These are phyloP conservation scores for Theretra japonica DNA, from an alignment of 2,888 invertebrate genomes.

Conservation along the genomic window DNA sequence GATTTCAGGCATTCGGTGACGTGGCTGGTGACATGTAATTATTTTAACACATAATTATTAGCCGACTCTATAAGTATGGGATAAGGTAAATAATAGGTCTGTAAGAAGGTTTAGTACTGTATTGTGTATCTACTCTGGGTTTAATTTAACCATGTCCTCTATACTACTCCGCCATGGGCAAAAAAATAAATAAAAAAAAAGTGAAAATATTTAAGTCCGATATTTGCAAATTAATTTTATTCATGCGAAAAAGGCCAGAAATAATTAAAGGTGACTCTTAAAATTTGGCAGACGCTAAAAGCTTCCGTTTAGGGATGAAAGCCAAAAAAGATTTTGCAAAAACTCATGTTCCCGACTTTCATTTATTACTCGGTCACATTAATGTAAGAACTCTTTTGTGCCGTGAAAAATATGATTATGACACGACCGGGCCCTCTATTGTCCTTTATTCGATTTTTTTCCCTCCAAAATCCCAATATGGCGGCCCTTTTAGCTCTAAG, in stretches of 20 bases:
- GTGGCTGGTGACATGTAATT: too few relatives aligned
- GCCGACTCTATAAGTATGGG: too few relatives aligned
- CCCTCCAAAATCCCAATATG: constrained; percentile 68
- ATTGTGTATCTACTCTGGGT: too few relatives aligned
- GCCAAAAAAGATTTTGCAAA: constrained; percentile 26
- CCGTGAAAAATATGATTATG: constrained; percentile 81
- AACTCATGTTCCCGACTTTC: constrained; percentile 60
- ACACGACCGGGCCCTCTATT: constrained; percentile 73
- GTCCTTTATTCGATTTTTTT: constrained; percentile 79
- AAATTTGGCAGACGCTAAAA: constrained; percentile 22
- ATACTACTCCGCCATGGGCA: too few relatives aligned
- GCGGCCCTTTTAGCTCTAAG: constrained; percentile 57
- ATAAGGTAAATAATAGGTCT: too few relatives aligned
- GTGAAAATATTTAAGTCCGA: neutral
- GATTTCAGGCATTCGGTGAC: too few relatives aligned
- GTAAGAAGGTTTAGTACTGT: too few relatives aligned
- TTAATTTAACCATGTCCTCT: too few relatives aligned
- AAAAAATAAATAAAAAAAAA: neutral
- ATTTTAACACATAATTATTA: too few relatives aligned
- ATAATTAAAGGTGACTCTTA: constrained; percentile 26
- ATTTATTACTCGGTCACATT: constrained; percentile 78
- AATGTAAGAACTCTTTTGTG: constrained; percentile 80
- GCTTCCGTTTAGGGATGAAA: constrained; percentile 28
- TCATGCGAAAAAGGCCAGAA: neutral
- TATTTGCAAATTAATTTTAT: neutral